These are phyloP conservation scores for Epiperipatus broadwayi DNA, from an alignment of 2,888 invertebrate species.

Conservation along the genomic window DNA sequence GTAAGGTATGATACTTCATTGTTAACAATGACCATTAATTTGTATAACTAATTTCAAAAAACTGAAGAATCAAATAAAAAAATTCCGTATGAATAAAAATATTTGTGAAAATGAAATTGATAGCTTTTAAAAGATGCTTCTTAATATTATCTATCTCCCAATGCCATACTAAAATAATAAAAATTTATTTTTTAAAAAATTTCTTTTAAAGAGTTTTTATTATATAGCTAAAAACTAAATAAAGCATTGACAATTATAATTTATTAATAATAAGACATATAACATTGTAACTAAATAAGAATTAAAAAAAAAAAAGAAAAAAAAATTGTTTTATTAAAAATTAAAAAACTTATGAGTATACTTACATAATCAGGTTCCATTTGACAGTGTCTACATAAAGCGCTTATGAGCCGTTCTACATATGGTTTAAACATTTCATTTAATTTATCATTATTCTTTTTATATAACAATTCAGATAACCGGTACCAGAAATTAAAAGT, in stretches of 20 bases:
- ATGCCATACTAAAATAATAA: constrained; percentile 4
- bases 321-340: constrained; percentile 3
- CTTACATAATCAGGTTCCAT: constrained; percentile 75
- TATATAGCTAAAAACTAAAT: background rate
- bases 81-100: too few species aligned
- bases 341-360: constrained; percentile 13
- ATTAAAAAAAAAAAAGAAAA: constrained; percentile 1
- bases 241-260: background rate
- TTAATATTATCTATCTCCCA: too few species aligned
- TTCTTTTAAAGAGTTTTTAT: background rate
- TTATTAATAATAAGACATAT: constrained; percentile 8
- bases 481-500: constrained; percentile 95
- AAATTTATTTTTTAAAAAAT: background rate
- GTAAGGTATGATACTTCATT: too few species aligned
- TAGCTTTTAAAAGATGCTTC: too few species aligned
- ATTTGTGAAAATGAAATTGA: too few species aligned
- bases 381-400: constrained; percentile 77
- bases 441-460: constrained; percentile 57
- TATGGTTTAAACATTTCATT: constrained; percentile 69
- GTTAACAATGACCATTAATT: too few species aligned
- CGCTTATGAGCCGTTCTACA: constrained; percentile 68
- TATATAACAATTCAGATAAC: constrained; percentile 78
- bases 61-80: too few species aligned
- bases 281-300: background rate
- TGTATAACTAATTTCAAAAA: too few species aligned